Conservation (phyloP, 2,888 invertebrate genomes). For the Ferdinandea cuprea region DNA sequence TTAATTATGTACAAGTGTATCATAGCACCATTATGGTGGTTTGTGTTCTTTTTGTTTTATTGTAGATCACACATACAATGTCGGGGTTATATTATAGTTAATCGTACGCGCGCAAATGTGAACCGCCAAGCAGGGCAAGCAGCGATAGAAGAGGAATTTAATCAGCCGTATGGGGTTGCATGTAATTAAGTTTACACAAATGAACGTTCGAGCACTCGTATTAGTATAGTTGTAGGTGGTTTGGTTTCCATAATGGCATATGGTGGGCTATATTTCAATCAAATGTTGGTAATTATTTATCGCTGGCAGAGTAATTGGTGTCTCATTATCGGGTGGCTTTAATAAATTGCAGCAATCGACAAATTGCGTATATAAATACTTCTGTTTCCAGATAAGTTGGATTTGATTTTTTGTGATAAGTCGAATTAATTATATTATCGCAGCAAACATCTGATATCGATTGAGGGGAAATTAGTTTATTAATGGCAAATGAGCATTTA, state of each 20-base stretch:
- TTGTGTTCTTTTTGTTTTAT: conserved; percentile 1
- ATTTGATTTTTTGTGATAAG: conserved; percentile 16
- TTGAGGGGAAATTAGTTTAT: not conserved
- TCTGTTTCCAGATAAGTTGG: conserved; percentile 5
- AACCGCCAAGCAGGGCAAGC: not conserved
- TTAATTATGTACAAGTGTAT: conserved; percentile 23
- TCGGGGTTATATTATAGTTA: conserved; percentile 20
- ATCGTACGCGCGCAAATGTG: conserved; percentile 15
- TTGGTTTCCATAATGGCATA: conserved; percentile 34
- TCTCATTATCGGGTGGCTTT: conserved; percentile 24
- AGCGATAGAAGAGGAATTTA: not conserved
- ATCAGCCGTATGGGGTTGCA: conserved; percentile 24
- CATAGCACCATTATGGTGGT: not conserved
- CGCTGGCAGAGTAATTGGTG: conserved; percentile 13
- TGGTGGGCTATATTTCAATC: conserved; percentile 39
- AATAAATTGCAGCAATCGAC: conserved; percentile 1
- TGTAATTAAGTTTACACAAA: conserved; percentile 44
- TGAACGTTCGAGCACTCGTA: not conserved
- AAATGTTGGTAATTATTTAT: conserved; percentile 13
- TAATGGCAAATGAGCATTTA: too few relatives aligned
- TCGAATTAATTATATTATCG: not conserved
- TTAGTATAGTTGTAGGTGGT: conserved; percentile 12
- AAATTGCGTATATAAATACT: not conserved
- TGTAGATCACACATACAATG: conserved; percentile 1
- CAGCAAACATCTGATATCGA: not conserved